These are phyloP conservation scores for Macrostomum lignano DNA, from an alignment of 1,140 invertebrate species.

Conservation along the genomic window DNA sequence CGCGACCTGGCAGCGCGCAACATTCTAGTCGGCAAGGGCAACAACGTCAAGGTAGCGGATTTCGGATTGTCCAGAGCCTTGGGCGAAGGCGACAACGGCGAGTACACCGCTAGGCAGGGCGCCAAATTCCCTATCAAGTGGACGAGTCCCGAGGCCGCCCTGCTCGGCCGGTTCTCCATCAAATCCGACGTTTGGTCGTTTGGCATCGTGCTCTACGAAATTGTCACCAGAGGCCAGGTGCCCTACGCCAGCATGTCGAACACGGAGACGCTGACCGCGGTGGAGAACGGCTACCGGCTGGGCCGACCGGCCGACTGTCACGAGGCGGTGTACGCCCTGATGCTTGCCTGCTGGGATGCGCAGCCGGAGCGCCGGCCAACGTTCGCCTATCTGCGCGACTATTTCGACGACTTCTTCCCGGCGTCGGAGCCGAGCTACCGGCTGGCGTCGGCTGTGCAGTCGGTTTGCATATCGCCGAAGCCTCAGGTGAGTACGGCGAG, in stretches of 20 bases:
- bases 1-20: constrained; percentile 88
- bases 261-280: constrained; percentile 75
- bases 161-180: constrained; percentile 98
- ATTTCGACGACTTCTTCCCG: constrained; percentile 84
- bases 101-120: constrained; percentile 83
- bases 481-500: too few species aligned
- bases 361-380: constrained; percentile 70
- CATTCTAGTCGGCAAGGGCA: constrained; percentile 80
- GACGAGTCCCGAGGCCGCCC: constrained; percentile 91
- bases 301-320: constrained; percentile 44
- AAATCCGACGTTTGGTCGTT: too few species aligned
- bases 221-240: constrained; percentile 65
- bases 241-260: constrained; percentile 49
- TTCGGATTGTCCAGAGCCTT: constrained; percentile 86
- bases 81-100: constrained; percentile 58
- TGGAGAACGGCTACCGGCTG: constrained; percentile 77
- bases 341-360: constrained; percentile 29
- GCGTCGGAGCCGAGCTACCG: constrained; percentile 63
- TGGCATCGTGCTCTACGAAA: constrained; percentile 77
- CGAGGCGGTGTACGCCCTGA: constrained; percentile 47
- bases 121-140: constrained; percentile 98
- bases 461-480: too few species aligned
- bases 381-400: constrained; percentile 79
- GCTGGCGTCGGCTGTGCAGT: background rate
- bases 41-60: constrained; percentile 66